These are phyloP conservation scores for Eupeodes latifasciatus DNA, from an alignment of 2,888 invertebrate species.

Conservation along the genomic window DNA sequence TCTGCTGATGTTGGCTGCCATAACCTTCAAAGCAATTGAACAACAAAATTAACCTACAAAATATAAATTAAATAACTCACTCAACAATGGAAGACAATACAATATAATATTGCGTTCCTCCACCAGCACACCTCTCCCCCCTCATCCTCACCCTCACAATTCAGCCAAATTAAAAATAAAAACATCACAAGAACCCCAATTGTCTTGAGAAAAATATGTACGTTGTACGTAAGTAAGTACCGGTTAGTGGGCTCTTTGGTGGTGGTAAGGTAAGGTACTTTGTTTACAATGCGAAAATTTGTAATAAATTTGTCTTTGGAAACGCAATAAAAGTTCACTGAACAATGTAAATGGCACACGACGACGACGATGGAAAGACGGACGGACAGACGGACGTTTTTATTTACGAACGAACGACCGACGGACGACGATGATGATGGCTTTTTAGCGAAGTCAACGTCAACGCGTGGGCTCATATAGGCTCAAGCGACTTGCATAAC, in stretches of 20 bases:
- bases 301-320: slow-evolving; percentile 74
- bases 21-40: slow-evolving; percentile 72
- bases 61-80: slow-evolving; percentile 75
- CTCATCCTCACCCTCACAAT: background rate
- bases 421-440: background rate
- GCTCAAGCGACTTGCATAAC: slow-evolving; percentile 56
- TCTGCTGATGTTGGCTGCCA: background rate
- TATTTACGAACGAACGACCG: background rate
- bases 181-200: slow-evolving; percentile 16
- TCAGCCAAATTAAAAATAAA: slow-evolving; percentile 22
- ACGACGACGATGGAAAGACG: background rate
- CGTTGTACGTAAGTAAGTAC: background rate
- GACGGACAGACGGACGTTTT: slow-evolving; percentile 10
- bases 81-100: slow-evolving; percentile 72
- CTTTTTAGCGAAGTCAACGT: too few relatives aligned
- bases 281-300: slow-evolving; percentile 72
- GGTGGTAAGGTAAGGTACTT: slow-evolving; percentile 26
- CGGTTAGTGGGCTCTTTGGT: slow-evolving; percentile 3
- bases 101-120: slow-evolving; percentile 49
- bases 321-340: slow-evolving; percentile 75
- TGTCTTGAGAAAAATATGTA: slow-evolving; percentile 42
- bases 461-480: slow-evolving; percentile 48
- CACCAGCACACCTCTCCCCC: slow-evolving; percentile 2
- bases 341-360: slow-evolving; percentile 75
- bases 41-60: slow-evolving; percentile 76